Evolutionary conservation across 1,140 invertebrate species (phyloP), one percentile per base, ranked within the genome.

Genomic region (Aphaenogaster rudis): DNA sequence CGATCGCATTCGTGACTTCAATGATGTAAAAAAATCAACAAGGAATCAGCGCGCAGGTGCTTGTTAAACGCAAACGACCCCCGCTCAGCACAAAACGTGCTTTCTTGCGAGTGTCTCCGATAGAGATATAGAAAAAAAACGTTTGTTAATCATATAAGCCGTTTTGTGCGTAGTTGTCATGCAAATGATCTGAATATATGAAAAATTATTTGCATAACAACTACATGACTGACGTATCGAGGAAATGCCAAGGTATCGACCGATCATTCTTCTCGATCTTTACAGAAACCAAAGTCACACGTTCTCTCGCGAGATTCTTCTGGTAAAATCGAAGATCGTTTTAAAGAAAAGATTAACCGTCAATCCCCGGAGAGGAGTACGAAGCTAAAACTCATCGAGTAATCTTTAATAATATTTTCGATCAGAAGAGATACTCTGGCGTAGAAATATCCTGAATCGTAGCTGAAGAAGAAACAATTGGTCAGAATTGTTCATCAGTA

Each of bases 21-120:
- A 3, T 42, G 11, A 9, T 8, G 28, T 72, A 4, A 54, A 78
- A 78, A 63, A 63, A 17, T 78, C 21, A 77, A 61, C 54, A 77
- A 59, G 13, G 2, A 0, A 61, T 77, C 15, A 77, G 7, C 21
- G 4, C 13, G 15, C 39, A 78, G 21, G 39, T 63, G 21, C 45
- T 33, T 8, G 8, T 33, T 63, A 45, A 63, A 17, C 13, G 1
- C 33, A 63, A 59, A 39, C 8, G n/a, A 54, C 48, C 4, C 54
- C 3, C 11, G n/a, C 4, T n/a, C 54, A 36, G 1, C 1, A n/a
- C 7, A 21, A 11, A 13, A 42, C n/a, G 4, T 57, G 11, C 11
- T 57, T n/a, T 57, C 71, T n/a, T 4, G 9, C 50, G n/a, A 72
- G 9, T 72, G 8, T 50, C 33, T n/a, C 2, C n/a, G n/a, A 57